Percentiles rank a stretch among this genome's conserved stretches.
phyloP scores from a whole-genome alignment of 1,140 invertebrate species.

The Vollenhovia emeryi region DNA sequence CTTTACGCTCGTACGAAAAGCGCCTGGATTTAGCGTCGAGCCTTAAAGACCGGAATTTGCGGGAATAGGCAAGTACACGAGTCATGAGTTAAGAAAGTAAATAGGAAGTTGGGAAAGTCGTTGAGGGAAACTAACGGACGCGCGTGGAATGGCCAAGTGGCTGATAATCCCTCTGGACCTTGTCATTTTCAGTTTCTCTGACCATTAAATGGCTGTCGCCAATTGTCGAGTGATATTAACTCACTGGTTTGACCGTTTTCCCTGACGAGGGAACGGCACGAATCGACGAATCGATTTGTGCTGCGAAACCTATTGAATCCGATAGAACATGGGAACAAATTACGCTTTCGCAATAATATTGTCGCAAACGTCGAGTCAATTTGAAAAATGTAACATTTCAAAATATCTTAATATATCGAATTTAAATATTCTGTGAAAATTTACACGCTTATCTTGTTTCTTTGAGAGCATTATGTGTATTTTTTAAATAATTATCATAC shows the following conservation, averaged over 20 bases:
- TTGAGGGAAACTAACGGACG: slow-evolving; percentile 66
- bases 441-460: background rate
- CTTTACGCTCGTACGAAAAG: slow-evolving; percentile 35
- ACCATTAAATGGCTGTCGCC: background rate
- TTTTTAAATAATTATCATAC: background rate
- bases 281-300: slow-evolving; percentile 21
- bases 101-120: slow-evolving; percentile 61
- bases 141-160: slow-evolving; percentile 57
- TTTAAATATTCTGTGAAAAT: background rate
- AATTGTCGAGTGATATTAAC: slow-evolving; percentile 18
- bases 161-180: slow-evolving; percentile 35
- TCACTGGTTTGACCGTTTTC: slow-evolving; percentile 1
- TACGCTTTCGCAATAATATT: background rate
- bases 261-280: background rate
- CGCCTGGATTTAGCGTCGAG: slow-evolving; percentile 7
- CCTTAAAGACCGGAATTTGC: slow-evolving; percentile 66
- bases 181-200: slow-evolving; percentile 36
- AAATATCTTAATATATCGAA: background rate
- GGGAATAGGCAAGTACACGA: slow-evolving; percentile 48
- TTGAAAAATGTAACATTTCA: background rate
- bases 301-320: slow-evolving; percentile 18
- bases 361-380: background rate
- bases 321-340: background rate
- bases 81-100: slow-evolving; percentile 53
- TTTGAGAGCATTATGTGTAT: background rate